Base-by-base conservation (phyloP, 2,797 vertebrate genomes). In the Melanotaenia nigrans region DNA sequence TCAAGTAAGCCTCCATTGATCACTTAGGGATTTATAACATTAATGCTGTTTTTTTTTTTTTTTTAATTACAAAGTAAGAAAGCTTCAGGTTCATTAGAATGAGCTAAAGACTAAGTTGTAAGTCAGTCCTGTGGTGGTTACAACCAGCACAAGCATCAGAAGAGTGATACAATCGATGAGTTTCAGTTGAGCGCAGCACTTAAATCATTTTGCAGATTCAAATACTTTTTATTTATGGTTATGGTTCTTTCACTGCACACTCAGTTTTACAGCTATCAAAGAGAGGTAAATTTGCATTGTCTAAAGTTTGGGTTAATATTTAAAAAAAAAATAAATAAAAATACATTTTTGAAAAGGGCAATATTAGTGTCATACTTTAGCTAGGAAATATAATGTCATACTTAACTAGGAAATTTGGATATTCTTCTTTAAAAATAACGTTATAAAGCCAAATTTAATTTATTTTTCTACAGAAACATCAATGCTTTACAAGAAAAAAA, bases 1-100 rank as follows among this genome's bases (percentile, higher is more conserved):
- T 85, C 61, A 64, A 56, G 33, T 28, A 67, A 78, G 35, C 14
- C 16, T 16, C 47, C 18, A 12, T 20, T 18, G 14, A 12, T 47
- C 13, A 25, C 36, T 25, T 28, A 55, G 25, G 13, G 14, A 55
- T 55, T 30, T 55, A 55, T 55, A 5, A 14, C 2, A 28, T 1
- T 24, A 22, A 22, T 49, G 22, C 2, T 33, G 6, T 28, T 8
- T 56, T 18, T 16, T 20, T 30, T 28, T 5, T 32, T 30, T 1
- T 25, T 54, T 5, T 5, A 30, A 3, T 18, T 30, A 20, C 13
- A 16, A 56, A 30, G 8, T 16, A 10, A 56, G 25, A 45, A 20
- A 7, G 9, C 1, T 11, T 11, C 9, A 11, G 4, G n/a, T 49
- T 49, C 1, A 22, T n/a, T n/a, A 3, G 11, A 49, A 49, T 49